Evolutionary conservation across 2,888 invertebrate genomes (phyloP).

Genomic region (Sinotaia quadrata): DNA sequence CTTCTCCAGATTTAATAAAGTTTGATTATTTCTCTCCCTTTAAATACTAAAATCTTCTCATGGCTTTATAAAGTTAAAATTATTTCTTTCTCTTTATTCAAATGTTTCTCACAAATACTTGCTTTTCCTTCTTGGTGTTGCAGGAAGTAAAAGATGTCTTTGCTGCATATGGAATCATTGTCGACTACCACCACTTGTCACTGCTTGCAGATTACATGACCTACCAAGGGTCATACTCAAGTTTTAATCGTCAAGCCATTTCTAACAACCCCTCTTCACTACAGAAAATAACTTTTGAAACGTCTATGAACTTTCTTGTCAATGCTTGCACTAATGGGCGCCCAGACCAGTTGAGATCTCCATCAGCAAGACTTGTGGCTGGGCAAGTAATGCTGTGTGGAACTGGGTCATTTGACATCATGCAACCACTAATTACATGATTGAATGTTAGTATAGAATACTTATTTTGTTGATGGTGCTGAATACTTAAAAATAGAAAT

Average conservation of each 20-base stretch:
- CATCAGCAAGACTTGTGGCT: constrained; percentile 89
- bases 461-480: too few relatives aligned
- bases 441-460: too few relatives aligned
- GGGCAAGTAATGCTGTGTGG: constrained; percentile 86
- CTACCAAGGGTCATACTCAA: constrained; percentile 88
- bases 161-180: constrained; percentile 95
- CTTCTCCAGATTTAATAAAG: too few relatives aligned
- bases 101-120: too few relatives aligned
- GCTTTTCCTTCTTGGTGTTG: too few relatives aligned
- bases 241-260: constrained; percentile 93
- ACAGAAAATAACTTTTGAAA: constrained; percentile 99
- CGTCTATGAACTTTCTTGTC: constrained; percentile 87
- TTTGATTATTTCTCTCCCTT: too few relatives aligned
- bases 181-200: constrained; percentile 93
- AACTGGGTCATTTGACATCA: constrained; percentile 82
- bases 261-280: constrained; percentile 91
- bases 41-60: too few relatives aligned
- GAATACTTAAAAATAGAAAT: too few relatives aligned
- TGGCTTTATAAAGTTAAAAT: too few relatives aligned
- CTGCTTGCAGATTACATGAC: constrained; percentile 99
- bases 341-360: constrained; percentile 83
- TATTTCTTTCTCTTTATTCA: not conserved
- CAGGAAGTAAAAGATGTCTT: constrained; percentile 96
- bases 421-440: constrained; percentile 43
- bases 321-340: constrained; percentile 82